phyloP scores from a whole-genome alignment of 30 jellyfish, hydroid and myxozoan species.

The Catostylus mosaicus region DNA sequence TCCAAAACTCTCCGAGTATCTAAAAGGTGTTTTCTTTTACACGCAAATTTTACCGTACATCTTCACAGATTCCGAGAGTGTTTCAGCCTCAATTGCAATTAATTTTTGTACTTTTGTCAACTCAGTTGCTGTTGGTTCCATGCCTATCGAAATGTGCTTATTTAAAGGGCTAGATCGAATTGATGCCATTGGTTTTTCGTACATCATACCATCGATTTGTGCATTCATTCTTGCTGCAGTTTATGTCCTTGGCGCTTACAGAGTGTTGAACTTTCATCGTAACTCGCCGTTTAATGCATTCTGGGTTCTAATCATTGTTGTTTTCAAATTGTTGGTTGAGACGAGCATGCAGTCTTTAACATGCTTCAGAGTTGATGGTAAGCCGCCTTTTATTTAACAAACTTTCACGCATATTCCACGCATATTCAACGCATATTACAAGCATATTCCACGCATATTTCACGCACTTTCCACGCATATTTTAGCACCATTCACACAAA shows the following conservation, averaged over 20 bases:
- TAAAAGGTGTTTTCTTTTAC: conserved; percentile 67
- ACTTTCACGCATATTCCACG: too few relatives aligned
- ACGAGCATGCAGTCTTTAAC: conserved; percentile 61
- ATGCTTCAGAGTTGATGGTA: conserved; percentile 75
- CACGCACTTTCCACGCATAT: too few relatives aligned
- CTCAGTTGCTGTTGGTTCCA: conserved; percentile 66
- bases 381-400: too few relatives aligned
- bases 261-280: conserved; percentile 53
- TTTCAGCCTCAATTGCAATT: conserved; percentile 26
- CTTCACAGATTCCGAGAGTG: conserved; percentile 26
- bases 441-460: too few relatives aligned
- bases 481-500: too few relatives aligned
- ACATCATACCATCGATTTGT: conserved; percentile 44
- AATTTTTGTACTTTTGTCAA: conserved; percentile 33
- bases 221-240: conserved; percentile 28
- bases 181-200: conserved; percentile 56
- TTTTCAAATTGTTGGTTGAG: conserved; percentile 63
- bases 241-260: conserved; percentile 45
- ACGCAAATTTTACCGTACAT: conserved; percentile 74
- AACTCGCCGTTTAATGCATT: conserved; percentile 81
- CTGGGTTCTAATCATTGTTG: conserved; percentile 66
- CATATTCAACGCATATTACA: too few relatives aligned
- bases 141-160: conserved; percentile 72
- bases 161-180: conserved; percentile 45
- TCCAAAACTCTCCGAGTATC: conserved; percentile 70